Conservation (phyloP, 2,888 invertebrate species). For the Monochamus alternatus region DNA sequence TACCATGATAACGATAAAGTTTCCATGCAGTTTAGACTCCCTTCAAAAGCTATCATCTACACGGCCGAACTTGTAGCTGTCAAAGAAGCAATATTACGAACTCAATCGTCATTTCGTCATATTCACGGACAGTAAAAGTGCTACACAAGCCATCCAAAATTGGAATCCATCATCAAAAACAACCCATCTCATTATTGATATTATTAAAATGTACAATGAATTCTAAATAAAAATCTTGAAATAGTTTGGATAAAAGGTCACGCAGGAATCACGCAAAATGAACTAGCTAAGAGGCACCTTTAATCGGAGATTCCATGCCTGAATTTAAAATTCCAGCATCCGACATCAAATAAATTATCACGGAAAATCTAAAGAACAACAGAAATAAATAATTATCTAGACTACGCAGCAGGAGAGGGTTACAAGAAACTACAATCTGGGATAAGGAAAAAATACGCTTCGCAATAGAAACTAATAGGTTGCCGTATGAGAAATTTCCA, state of each 20-base stretch:
- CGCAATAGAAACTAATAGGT: background rate
- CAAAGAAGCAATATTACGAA: no score
- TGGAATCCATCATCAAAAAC: background rate
- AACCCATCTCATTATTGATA: no score
- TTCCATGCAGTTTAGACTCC: no score
- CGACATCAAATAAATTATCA: background rate
- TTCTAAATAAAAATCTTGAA: no score
- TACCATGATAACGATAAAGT: no score
- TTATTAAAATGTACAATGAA: no score
- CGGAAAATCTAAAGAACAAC: background rate
- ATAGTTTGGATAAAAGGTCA: no score
- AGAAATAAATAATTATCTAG: background rate
- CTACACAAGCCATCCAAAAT: background rate
- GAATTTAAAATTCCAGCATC: background rate
- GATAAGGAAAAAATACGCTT: background rate
- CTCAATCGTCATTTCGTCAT: no score
- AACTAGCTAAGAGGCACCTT: constrained; percentile 5
- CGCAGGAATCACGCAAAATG: background rate
- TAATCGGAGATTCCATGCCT: background rate
- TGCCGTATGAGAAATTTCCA: background rate
- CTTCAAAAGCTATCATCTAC: no score
- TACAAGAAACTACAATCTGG: background rate
- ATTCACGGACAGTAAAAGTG: no score
- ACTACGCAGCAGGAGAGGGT: background rate
- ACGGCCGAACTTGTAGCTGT: no score